Evolutionary conservation across 2,888 invertebrate species (phyloP).

Genomic region (Scaptomyza tumidula): DNA sequence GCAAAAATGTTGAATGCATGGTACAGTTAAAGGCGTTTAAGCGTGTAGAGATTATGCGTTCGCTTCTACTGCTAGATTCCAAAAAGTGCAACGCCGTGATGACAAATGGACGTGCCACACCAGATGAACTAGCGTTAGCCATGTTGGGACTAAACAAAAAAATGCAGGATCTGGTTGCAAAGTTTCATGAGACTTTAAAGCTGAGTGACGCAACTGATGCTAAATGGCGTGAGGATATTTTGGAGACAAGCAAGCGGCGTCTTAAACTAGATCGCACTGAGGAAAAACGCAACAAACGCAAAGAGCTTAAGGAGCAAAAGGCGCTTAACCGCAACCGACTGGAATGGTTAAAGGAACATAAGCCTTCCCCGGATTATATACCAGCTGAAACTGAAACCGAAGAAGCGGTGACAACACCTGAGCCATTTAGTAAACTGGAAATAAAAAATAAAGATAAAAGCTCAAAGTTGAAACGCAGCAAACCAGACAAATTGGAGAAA

Average conservation of each 20-base stretch:
- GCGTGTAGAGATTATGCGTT: constrained; percentile 70
- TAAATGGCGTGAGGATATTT: constrained; percentile 75
- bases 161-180: constrained; percentile 59
- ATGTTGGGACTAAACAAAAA: constrained; percentile 79
- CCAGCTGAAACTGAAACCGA: background rate
- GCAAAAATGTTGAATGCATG: constrained; percentile 70
- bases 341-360: constrained; percentile 78
- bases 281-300: constrained; percentile 67
- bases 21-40: constrained; percentile 76
- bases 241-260: constrained; percentile 77
- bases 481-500: background rate
- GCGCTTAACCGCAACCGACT: constrained; percentile 64
- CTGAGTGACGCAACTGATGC: constrained; percentile 53
- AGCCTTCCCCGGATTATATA: constrained; percentile 10
- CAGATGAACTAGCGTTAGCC: constrained; percentile 80
- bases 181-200: constrained; percentile 62
- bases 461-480: background rate
- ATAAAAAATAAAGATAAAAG: background rate
- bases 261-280: constrained; percentile 71
- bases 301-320: constrained; percentile 71
- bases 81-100: constrained; percentile 71
- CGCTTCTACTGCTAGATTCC: constrained; percentile 69
- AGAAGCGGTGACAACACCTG: background rate
- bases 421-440: background rate
- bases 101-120: constrained; percentile 77